Base-by-base conservation (phyloP, 2,797 vertebrate species). In the Pagetopsis macropterus region DNA sequence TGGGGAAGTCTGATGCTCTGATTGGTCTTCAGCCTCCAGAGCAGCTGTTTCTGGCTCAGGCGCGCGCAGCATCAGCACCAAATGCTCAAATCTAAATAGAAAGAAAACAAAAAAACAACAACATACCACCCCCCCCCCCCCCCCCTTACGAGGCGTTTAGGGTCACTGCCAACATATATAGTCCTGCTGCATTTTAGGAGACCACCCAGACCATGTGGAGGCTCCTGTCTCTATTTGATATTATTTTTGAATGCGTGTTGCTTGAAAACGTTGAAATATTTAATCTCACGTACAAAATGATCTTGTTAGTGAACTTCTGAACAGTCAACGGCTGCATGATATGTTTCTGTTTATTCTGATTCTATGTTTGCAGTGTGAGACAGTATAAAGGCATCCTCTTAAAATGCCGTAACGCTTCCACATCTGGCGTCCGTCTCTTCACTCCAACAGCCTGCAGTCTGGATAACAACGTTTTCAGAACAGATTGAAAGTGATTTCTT, bases 21-120 rank as follows among this genome's bases (percentile, higher is more conserved):
- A 94, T 93, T 93, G 92, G 92, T 84, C 75, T 60, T 69, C 77
- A 45, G 73, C 70, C 65, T 76, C 65, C 51, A 79, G 73, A 65
- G 68, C 13, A n/a, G 66, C 58, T 72, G 37, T 60, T 27, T 48
- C 48, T 61, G 63, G 69, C 66, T 70, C 50, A 15, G 40, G 49
- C 17, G 75, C 64, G 61, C 77, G 60, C 85, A 89, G 88, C 89
- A 79, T 84, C 86, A 87, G 77, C 72, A 91, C 85, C 84, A 76
- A 62, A 58, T 15, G 55, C 65, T 23, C 2, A 23, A 2, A 13
- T 40, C 19, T 27, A 27, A 27, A 27, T 55, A 45, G 31, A 31
- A 58, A 44, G 27, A 23, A 31, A 16, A 49, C 17, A n/a, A 8
- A 16, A 54, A 40, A 41, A 31, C 62, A 43, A 12, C 14, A 59